Percentiles rank a stretch among this genome's conserved stretches.
Evolutionary conservation across 2,888 invertebrate genomes (phyloP).

Genomic region (Tridacna gigas): DNA sequence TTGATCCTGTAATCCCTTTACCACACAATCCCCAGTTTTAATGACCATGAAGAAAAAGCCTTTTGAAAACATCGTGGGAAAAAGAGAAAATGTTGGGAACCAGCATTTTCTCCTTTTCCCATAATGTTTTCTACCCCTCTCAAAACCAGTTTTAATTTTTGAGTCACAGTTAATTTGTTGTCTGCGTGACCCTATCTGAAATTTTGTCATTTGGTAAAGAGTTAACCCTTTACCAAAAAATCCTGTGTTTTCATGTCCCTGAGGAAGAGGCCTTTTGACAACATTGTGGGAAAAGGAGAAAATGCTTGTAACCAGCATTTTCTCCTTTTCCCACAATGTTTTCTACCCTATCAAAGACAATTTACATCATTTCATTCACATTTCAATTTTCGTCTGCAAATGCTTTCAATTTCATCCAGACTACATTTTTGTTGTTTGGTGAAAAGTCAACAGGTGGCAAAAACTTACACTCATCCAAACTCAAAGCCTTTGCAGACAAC

Average conservation of each 20-base stretch:
- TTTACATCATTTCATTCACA: neutral
- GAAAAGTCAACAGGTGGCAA: neutral
- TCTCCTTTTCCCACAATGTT: neutral
- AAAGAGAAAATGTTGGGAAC: too few species aligned
- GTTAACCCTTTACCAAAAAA: neutral
- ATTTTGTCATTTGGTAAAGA: too few species aligned
- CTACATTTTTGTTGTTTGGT: neutral
- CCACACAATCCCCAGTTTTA: too few species aligned
- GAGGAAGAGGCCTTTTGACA: neutral
- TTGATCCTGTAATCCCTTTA: too few species aligned
- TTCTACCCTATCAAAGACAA: neutral
- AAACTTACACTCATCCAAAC: neutral
- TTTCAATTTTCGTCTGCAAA: neutral
- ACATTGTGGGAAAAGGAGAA: neutral
- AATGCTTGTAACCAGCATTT: neutral
- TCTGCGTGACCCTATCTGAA: too few species aligned
- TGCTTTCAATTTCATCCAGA: neutral
- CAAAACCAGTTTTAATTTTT: too few species aligned
- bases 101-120: too few species aligned
- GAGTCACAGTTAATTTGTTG: too few species aligned
- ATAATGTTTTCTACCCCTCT: too few species aligned
- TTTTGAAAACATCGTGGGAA: too few species aligned
- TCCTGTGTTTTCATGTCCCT: neutral
- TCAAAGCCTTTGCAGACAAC: too few species aligned
- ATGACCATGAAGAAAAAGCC: too few species aligned